Evolutionary conservation across 2,797 vertebrate species (phyloP).

Genomic region (Telmatherina bonti): DNA sequence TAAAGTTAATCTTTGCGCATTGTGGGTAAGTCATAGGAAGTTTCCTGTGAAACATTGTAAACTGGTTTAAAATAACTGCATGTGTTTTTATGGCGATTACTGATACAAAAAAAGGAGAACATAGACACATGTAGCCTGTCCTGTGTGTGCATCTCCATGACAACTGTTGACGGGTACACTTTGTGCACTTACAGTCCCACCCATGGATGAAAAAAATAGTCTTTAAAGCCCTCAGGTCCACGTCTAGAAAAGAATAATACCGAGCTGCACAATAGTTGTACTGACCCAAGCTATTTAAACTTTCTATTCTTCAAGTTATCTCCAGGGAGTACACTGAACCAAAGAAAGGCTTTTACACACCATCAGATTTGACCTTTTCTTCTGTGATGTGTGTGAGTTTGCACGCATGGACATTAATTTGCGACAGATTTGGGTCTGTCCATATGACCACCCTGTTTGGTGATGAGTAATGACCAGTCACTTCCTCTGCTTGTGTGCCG

Average conservation of each 20-base stretch:
- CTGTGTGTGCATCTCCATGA: constrained; percentile 46
- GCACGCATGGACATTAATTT: constrained; percentile 33
- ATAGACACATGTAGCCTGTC: constrained; percentile 27
- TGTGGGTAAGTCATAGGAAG: constrained; percentile 15
- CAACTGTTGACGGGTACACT: constrained; percentile 28
- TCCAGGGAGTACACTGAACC: constrained; percentile 30
- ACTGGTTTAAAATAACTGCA: not conserved
- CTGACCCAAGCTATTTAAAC: constrained; percentile 58
- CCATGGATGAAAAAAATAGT: constrained; percentile 63
- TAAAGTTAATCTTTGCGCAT: constrained; percentile 13
- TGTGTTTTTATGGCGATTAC: constrained; percentile 2
- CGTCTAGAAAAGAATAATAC: constrained; percentile 47
- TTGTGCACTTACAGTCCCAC: constrained; percentile 48
- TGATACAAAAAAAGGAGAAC: not conserved
- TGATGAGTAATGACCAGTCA: constrained; percentile 54
- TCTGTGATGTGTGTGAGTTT: constrained; percentile 41
- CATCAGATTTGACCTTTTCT: constrained; percentile 72
- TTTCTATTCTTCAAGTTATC: constrained; percentile 68
- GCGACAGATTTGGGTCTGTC: constrained; percentile 27
- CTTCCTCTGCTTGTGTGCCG: constrained; percentile 55
- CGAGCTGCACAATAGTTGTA: constrained; percentile 18
- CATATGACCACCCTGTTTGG: constrained; percentile 35
- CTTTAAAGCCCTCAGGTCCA: constrained; percentile 37
- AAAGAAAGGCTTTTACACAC: constrained; percentile 47
- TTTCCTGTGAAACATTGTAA: constrained; percentile 12